Percentiles rank a stretch among this genome's conserved stretches.
Evolutionary conservation across 2,888 invertebrate genomes (phyloP).

Genomic region (Cyclophora albipunctata): DNA sequence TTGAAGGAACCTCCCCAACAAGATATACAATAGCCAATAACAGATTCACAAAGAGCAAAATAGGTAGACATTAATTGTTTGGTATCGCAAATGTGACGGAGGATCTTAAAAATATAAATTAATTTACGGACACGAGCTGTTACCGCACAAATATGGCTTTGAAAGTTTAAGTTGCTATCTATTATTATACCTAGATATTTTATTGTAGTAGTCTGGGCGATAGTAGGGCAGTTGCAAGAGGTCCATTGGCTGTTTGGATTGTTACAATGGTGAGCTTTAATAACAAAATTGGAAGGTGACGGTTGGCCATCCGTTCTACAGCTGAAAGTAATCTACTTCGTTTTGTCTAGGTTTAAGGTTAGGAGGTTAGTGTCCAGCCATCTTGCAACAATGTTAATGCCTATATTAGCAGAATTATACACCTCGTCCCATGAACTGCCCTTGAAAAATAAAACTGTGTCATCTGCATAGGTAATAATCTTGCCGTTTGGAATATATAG

Average conservation of each 20-base stretch:
- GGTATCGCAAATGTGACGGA: no score
- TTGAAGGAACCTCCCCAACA: no score
- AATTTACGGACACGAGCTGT: no score
- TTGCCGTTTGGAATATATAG: background rate
- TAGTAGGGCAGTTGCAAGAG: background rate
- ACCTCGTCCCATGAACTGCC: background rate
- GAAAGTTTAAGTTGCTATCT: background rate
- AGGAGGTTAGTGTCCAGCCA: background rate
- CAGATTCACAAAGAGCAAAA: no score
- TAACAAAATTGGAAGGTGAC: background rate
- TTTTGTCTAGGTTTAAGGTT: background rate
- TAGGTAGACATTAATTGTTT: no score
- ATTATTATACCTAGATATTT: background rate
- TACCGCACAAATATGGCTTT: no score
- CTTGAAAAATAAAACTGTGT: background rate
- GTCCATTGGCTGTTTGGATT: background rate
- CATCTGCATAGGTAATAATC: constrained; percentile 2
- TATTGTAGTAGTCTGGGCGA: background rate
- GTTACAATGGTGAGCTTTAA: background rate
- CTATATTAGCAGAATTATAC: background rate
- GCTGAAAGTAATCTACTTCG: background rate
- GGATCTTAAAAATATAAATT: no score
- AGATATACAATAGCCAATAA: no score
- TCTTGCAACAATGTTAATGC: background rate
- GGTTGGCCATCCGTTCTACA: no score